Evolutionary conservation across 2,888 invertebrate species (phyloP), one percentile per base, ranked within the genome.

Genomic region (Tetranychus piercei): DNA sequence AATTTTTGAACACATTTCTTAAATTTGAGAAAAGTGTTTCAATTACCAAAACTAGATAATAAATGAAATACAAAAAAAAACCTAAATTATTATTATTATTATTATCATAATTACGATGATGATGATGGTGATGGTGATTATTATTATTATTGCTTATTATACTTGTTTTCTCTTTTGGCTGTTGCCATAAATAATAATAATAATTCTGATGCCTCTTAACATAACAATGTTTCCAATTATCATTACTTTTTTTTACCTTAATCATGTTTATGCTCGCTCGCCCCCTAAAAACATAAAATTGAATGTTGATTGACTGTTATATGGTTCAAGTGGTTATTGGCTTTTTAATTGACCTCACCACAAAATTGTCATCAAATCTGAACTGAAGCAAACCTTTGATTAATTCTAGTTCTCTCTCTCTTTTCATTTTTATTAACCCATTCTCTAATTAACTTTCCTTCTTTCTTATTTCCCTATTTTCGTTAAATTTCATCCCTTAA

Each of bases 71-170:
- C 15, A 55, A 15, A 55, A 15, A 45, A 45, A 9, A 55, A 55
- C 9, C 55, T 55, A 55, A 55, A 55, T 55, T 55, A 55, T 55
- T 55, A 15, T 15, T 55, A 45, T 15, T 45, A 55, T 55, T 15
- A 55, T 55, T 9, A 55, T 55, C 11, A 55, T 55, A 55, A 55
- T 55, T 55, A 55, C 15, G 55, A 55, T 55, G 55, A 55, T 55
- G 15, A 55, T 55, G 55, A 55, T 55, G 55, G 15, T 55, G 55
- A 15, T 55, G 55, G 15, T 55, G 9, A 55, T 55, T 55, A 55
- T 55, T 55, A 55, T 55, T 55, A 55, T 55, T 55, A 55, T 55
- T 55, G 55, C 55, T 55, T 55, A 55, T 55, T 55, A 55, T 55
- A 55, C 55, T 55, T 55, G 55, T 55, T 55, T 15, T 55, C 55